phyloP scores from a whole-genome alignment of 2,113 vertebrate species.

The Cyanoliseus patagonus region DNA sequence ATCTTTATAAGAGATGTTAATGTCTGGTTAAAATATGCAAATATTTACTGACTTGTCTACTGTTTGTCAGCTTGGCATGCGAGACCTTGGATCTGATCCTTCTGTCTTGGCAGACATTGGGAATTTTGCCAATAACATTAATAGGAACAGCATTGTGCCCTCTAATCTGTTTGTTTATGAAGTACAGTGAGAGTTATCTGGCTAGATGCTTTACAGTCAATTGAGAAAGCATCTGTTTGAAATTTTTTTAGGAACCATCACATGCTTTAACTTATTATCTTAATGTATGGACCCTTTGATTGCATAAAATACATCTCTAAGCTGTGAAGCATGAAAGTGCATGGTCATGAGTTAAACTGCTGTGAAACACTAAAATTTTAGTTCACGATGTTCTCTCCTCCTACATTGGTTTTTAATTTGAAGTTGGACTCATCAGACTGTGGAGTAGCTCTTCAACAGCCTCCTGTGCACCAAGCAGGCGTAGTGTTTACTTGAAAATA shows the following conservation, averaged over 20 bases:
- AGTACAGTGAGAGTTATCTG: conserved; percentile 58
- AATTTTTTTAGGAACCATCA: conserved; percentile 23
- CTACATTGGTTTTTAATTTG: conserved; percentile 59
- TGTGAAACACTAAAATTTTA: background rate
- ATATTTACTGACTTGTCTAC: conserved; percentile 72
- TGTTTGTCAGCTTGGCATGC: conserved; percentile 65
- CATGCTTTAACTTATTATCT: conserved; percentile 19
- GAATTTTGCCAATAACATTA: conserved; percentile 68
- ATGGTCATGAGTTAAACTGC: conserved; percentile 23
- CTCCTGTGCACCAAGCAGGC: conserved; percentile 28
- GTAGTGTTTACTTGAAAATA: conserved; percentile 12
- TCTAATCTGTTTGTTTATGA: conserved; percentile 71
- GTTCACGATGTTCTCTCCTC: conserved; percentile 30
- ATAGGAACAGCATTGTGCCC: conserved; percentile 65
- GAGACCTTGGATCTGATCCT: conserved; percentile 66
- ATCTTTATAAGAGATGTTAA: conserved; percentile 67
- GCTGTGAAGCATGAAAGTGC: background rate
- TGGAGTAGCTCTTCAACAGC: conserved; percentile 60
- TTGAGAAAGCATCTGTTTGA: conserved; percentile 60
- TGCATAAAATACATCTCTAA: background rate
- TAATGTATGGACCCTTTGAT: conserved; percentile 17
- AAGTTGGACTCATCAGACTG: conserved; percentile 32
- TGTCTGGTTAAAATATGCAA: conserved; percentile 69
- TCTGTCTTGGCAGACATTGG: conserved; percentile 67
- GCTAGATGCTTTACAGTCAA: conserved; percentile 53